These are phyloP conservation scores for Globodera rostochiensis DNA, from an alignment of 1,140 invertebrate genomes.

Conservation along the genomic window DNA sequence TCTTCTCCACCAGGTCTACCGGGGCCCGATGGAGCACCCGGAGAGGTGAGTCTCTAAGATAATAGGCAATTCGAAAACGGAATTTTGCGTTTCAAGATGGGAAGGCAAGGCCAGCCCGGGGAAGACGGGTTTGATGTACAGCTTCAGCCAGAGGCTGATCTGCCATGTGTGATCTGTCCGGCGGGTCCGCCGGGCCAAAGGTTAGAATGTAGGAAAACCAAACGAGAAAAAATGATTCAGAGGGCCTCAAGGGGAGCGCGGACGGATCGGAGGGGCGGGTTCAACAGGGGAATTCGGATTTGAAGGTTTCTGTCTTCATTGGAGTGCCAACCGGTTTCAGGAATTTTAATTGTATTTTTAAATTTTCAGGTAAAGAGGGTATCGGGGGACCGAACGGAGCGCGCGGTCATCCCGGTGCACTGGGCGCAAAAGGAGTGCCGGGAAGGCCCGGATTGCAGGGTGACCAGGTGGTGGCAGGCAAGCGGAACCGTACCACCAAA, in stretches of 20 bases:
- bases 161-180: conserved; percentile 60
- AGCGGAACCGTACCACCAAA: background rate
- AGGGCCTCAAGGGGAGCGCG: conserved; percentile 53
- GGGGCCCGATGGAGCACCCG: conserved; percentile 39
- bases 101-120: conserved; percentile 36
- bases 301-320: background rate
- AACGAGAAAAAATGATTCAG: conserved; percentile 31
- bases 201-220: conserved; percentile 11
- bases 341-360: conserved; percentile 22
- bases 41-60: conserved; percentile 33
- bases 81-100: background rate
- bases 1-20: conserved; percentile 22
- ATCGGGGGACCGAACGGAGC: conserved; percentile 29
- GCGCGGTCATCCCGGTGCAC: conserved; percentile 18
- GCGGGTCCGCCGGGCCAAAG: conserved; percentile 54
- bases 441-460: conserved; percentile 45
- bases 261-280: conserved; percentile 37
- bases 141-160: conserved; percentile 49
- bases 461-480: conserved; percentile 36
- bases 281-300: conserved; percentile 24
- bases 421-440: conserved; percentile 21
- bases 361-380: conserved; percentile 20
- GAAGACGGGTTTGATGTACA: conserved; percentile 56
- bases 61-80: background rate
- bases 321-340: background rate